These are phyloP conservation scores for Drosophila leonis DNA, from an alignment of 2,888 invertebrate genomes.

Conservation along the genomic window DNA sequence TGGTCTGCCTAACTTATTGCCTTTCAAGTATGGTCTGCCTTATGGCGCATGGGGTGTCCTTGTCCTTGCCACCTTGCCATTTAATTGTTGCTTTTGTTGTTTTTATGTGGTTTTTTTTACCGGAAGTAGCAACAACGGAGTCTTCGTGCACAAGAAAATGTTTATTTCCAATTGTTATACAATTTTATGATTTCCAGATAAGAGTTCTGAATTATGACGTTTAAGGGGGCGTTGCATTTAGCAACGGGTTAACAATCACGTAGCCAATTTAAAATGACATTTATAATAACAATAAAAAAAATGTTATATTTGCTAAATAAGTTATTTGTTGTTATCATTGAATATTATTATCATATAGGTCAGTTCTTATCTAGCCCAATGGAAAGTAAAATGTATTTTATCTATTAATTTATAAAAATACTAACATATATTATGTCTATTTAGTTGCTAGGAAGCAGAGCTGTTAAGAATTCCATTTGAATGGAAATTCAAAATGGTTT, in stretches of 20 bases:
- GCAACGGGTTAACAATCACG: slow-evolving; percentile 53
- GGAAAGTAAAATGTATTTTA: slow-evolving; percentile 8
- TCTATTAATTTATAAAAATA: slow-evolving; percentile 16
- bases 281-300: too few species aligned
- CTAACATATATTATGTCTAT: background rate
- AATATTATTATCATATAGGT: slow-evolving; percentile 43
- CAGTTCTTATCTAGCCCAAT: slow-evolving; percentile 42
- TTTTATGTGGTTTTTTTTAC: background rate
- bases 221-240: slow-evolving; percentile 27
- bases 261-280: slow-evolving; percentile 29
- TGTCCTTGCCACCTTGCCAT: slow-evolving; percentile 38
- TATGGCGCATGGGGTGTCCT: slow-evolving; percentile 16
- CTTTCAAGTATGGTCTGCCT: background rate
- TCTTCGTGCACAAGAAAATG: background rate
- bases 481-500: too few species aligned
- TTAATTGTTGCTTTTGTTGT: background rate
- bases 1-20: background rate
- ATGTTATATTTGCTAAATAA: background rate
- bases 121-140: background rate
- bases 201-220: slow-evolving; percentile 40
- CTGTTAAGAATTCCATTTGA: too few species aligned
- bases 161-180: slow-evolving; percentile 43
- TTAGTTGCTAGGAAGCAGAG: background rate
- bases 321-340: background rate
- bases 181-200: slow-evolving; percentile 36